phyloP scores from a whole-genome alignment of 2,113 vertebrate genomes.

The Rostratula benghalensis region DNA sequence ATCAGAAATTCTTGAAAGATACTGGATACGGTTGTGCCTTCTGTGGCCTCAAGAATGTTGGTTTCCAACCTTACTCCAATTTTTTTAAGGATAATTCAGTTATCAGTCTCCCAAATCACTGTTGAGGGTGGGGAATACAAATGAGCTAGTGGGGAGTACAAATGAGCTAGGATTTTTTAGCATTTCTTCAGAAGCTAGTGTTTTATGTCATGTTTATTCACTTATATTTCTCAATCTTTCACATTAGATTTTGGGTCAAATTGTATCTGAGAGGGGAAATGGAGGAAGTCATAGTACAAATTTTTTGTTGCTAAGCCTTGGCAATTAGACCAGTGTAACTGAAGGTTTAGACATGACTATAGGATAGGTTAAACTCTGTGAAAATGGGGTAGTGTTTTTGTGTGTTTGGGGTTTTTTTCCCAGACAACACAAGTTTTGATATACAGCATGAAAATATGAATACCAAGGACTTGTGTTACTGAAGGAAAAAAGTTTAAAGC shows the following conservation, averaged over 20 bases:
- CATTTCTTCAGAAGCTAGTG: not conserved
- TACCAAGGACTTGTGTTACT: not conserved
- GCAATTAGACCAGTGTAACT: not conserved
- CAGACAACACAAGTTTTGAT: not conserved
- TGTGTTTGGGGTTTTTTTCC: not conserved
- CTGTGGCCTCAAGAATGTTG: not conserved
- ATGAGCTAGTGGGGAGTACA: too few relatives aligned
- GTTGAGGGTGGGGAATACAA: not conserved
- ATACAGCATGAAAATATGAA: not conserved
- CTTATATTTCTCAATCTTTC: not conserved
- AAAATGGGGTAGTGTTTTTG: not conserved
- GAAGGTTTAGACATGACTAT: not conserved
- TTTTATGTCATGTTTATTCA: not conserved
- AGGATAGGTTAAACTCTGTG: not conserved
- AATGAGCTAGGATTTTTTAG: not conserved
- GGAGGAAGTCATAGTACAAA: not conserved
- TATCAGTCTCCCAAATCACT: not conserved
- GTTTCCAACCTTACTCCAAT: not conserved
- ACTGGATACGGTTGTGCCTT: not conserved
- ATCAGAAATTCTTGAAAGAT: not conserved
- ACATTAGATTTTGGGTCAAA: not conserved
- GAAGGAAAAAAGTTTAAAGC: not conserved
- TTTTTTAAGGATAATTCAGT: not conserved
- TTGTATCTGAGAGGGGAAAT: not conserved
- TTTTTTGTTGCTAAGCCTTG: not conserved